Conservation (phyloP, 2,888 invertebrate genomes). For the Onthophagus sagittarius region DNA sequence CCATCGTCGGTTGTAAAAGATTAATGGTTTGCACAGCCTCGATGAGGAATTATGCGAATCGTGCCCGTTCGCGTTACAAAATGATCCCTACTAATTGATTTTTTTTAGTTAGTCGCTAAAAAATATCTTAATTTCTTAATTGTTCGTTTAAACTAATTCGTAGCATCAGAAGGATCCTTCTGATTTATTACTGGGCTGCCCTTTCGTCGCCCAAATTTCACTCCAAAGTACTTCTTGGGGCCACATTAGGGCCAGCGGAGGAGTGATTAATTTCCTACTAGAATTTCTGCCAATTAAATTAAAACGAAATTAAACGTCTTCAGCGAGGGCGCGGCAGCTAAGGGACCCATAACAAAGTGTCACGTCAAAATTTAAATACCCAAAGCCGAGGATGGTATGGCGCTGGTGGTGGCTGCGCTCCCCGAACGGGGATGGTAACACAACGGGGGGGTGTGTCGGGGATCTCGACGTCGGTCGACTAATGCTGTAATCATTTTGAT, state of each 20-base stretch:
- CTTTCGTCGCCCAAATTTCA: neutral
- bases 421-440: slow-evolving; percentile 20
- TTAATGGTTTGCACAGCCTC: neutral
- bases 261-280: slow-evolving; percentile 4
- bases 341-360: slow-evolving; percentile 32
- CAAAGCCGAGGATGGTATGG: neutral
- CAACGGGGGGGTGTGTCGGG: slow-evolving; percentile 11
- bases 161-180: neutral
- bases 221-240: neutral
- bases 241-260: neutral
- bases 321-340: neutral
- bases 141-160: neutral
- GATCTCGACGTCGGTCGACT: slow-evolving; percentile 27
- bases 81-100: too few relatives aligned
- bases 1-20: neutral
- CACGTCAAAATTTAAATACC: slow-evolving; percentile 35
- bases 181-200: neutral
- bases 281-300: slow-evolving; percentile 18
- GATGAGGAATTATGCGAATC: too few relatives aligned
- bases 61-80: too few relatives aligned
- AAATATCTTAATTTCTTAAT: neutral
- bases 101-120: neutral
- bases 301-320: slow-evolving; percentile 18
- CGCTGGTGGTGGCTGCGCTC: slow-evolving; percentile 28
- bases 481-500: slow-evolving; percentile 45